phyloP scores from a whole-genome alignment of 2,113 vertebrate genomes.

The Pterocles gutturalis region DNA sequence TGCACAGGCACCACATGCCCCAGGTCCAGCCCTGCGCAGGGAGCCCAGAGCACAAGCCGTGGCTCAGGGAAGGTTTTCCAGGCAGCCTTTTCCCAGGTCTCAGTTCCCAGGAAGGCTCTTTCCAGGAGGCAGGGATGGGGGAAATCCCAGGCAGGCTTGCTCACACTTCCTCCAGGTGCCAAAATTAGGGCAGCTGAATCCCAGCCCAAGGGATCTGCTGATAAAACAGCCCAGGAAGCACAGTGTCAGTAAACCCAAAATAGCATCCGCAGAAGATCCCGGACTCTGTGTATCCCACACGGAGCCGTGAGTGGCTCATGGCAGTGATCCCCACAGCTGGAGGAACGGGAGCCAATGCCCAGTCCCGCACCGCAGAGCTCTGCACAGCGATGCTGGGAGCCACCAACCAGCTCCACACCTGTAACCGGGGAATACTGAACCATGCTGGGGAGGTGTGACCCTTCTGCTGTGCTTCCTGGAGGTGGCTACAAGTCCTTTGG shows the following conservation, averaged over 20 bases:
- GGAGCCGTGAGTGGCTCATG: neutral
- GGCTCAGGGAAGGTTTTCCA: neutral
- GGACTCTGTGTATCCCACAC: neutral
- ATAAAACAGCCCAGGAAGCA: neutral
- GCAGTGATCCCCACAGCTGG: neutral
- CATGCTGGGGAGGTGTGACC: neutral
- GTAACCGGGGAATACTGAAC: rapidly evolving
- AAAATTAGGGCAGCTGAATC: neutral
- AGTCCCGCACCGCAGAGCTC: neutral
- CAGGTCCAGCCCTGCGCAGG: neutral
- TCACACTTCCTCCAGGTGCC: neutral
- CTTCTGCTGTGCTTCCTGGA: neutral
- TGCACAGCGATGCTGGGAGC: neutral
- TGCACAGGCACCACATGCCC: neutral
- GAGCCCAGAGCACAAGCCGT: neutral
- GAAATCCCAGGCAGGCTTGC: conserved; percentile 9
- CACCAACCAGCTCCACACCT: neutral
- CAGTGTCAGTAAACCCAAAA: neutral
- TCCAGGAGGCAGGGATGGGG: neutral
- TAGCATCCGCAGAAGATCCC: neutral
- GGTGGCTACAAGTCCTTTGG: neutral
- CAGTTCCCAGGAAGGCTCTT: neutral
- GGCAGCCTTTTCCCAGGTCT: neutral
- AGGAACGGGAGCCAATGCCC: neutral
- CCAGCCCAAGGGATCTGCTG: neutral